Evolutionary conservation across 2,797 vertebrate species (phyloP).

Genomic region (Rhynchonycteris naso): DNA sequence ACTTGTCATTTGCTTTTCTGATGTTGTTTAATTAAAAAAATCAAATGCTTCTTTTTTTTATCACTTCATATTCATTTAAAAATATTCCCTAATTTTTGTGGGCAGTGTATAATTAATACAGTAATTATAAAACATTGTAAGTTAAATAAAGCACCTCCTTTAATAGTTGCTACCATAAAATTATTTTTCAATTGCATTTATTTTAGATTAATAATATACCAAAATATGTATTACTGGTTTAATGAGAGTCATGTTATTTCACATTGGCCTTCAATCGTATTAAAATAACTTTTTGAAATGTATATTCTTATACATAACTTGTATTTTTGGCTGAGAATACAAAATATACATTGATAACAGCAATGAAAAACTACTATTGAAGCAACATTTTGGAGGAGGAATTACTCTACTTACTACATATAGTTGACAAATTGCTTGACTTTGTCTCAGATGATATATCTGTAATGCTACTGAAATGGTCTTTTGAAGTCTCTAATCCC

Average conservation of each 20-base stretch:
- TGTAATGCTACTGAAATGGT: background rate
- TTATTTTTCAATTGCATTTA: slow-evolving; percentile 33
- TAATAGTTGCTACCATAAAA: background rate
- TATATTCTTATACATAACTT: background rate
- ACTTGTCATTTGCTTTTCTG: too few relatives aligned
- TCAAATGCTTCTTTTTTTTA: too few relatives aligned
- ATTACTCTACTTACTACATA: background rate
- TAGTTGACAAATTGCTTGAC: background rate
- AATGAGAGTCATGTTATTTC: slow-evolving; percentile 26
- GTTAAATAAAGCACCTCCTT: background rate
- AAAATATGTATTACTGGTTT: slow-evolving; percentile 24
- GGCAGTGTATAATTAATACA: background rate
- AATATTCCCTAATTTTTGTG: too few relatives aligned
- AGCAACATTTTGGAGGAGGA: background rate
- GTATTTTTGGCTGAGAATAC: slow-evolving; percentile 25
- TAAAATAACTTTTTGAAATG: slow-evolving; percentile 42
- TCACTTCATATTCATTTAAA: too few relatives aligned
- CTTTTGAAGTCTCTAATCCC: background rate
- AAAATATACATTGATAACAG: slow-evolving; percentile 39
- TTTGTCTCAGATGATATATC: background rate
- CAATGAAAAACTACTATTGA: background rate
- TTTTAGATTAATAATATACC: slow-evolving; percentile 14
- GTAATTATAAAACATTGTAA: slow-evolving; percentile 1
- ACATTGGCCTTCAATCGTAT: background rate
- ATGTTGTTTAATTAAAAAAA: too few relatives aligned